These are phyloP conservation scores for Ips nitidus DNA, from an alignment of 1,140 invertebrate genomes.

Conservation along the genomic window DNA sequence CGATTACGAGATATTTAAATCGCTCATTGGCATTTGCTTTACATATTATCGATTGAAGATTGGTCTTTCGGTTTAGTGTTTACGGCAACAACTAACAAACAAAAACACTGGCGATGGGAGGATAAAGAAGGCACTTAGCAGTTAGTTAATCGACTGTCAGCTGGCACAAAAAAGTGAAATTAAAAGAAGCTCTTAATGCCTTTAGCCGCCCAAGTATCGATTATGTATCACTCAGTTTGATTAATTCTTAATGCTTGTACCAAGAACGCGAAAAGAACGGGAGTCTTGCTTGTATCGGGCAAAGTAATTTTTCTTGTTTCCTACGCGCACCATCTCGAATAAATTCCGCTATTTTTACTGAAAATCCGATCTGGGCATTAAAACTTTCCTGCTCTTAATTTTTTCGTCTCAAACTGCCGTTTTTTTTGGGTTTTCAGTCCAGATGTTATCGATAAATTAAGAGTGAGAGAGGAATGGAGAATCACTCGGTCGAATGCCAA, in stretches of 20 bases:
- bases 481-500: not conserved
- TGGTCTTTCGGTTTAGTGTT: no score
- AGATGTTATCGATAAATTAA: no score
- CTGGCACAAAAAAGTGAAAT: slow-evolving; percentile 12
- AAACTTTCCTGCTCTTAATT: no score
- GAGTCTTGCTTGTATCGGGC: slow-evolving; percentile 29
- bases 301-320: slow-evolving; percentile 35
- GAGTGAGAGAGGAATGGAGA: no score
- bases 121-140: slow-evolving; percentile 3
- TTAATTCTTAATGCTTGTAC: slow-evolving; percentile 33
- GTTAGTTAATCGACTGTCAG: slow-evolving; percentile 17
- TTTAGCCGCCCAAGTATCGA: slow-evolving; percentile 17
- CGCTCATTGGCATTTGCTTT: slow-evolving; percentile 17
- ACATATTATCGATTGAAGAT: slow-evolving; percentile 10
- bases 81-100: no score
- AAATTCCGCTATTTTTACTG: no score
- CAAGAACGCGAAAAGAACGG: slow-evolving; percentile 29
- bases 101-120: not conserved
- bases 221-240: slow-evolving; percentile 34
- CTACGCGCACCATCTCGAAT: no score
- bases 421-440: no score
- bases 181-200: slow-evolving; percentile 20
- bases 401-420: no score
- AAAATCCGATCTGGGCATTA: no score
- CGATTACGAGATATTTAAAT: slow-evolving; percentile 25